Base-by-base conservation (phyloP, 2,113 vertebrate genomes). In the Megalops atlanticus region DNA sequence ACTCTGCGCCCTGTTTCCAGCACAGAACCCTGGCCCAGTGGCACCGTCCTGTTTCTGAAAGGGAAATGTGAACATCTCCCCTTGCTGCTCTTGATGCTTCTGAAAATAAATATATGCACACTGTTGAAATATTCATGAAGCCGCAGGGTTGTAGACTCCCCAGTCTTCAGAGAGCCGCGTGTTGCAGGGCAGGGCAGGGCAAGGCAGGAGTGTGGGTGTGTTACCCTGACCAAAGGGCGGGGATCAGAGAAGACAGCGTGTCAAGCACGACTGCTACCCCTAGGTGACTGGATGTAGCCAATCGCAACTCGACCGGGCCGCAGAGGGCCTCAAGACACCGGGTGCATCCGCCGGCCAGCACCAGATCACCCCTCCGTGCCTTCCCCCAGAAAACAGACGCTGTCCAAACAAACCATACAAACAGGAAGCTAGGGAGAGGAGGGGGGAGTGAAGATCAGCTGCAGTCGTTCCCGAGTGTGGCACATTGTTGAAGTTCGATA, bases 41-140 rank as follows among this genome's bases (percentile, higher is more conserved):
- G 77, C 64, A 11, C 64, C 64, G 3, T 18, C 47, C 68, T 18
- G 15, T 58, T 58, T 58, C 52, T 24, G 52, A n/a, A 58, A 58
- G 21, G 52, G 49, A 52, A 18, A 52, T 18, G 3, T 52, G 49
- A 14, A 52, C 49, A 52, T 52, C 27, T 68, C 12, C 33, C 54
- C 81, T 36, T 41, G 16, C 6, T 81, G 71, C 83, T 76, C 81
- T 83, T 83, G 79, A 84, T 84, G 80, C 82, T 86, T 86, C 64
- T 70, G 41, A 88, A 87, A 85, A 74, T 88, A 85, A 88, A 87
- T 87, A 88, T 85, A 86, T 83, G 87, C 85, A 78, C 58, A 70
- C 78, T n/a, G 40, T 81, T 89, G 31, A 89, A 85, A 85, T 86
- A 89, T 88, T 85, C 41, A 89, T 87, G 85, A 71, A 43, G 12